Evolutionary conservation across 1,140 invertebrate genomes (phyloP), one percentile per base, ranked within the genome.

Genomic region (Mercenaria mercenaria): DNA sequence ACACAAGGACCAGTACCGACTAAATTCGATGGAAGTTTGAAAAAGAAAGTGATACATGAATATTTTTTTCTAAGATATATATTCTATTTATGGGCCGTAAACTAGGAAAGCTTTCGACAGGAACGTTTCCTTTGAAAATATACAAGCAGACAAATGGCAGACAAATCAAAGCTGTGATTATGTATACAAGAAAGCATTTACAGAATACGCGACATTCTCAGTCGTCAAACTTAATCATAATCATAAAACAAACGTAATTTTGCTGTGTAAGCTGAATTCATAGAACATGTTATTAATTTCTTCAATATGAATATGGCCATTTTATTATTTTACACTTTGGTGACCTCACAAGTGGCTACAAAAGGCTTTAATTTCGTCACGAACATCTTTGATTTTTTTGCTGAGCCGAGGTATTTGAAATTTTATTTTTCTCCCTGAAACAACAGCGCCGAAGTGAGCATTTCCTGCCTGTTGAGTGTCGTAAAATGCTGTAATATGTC

Each of bases 401-500:
- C 15, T 39, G 67, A 37, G 59, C 26, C 3, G 29, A 64, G n/a
- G n/a, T 64, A 64, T 72, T 18, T 39, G 34, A 20, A 41, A 29
- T 72, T 37, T 72, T 39, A 72, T 41, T 39, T 72, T 39, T 72
- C 34, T 72, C 20, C 0, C 15, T 72, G 34, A 18, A 37, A 72
- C 10, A 39, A 39, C 37, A 72, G 67, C 67, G 67, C 37, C 67
- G 39, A 72, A 39, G 34, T n/a, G 67, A 72, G 67, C 29, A 72
- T 29, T 72, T 72, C 67, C 67, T 37, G 34, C 67, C 34, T 72
- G 67, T 47, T 8, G 23, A 41, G 8, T 72, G 34, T 39, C 67
- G 67, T 72, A 72, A 37, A 72, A 37, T 72, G 34, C 10, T 72
- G 67, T 72, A 72, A 72, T 72, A 41, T 72, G 67, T 72, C 67